Evolutionary conservation across 2,797 vertebrate genomes (phyloP), one percentile per base, ranked within the genome.

Genomic region (Mus caroli): DNA sequence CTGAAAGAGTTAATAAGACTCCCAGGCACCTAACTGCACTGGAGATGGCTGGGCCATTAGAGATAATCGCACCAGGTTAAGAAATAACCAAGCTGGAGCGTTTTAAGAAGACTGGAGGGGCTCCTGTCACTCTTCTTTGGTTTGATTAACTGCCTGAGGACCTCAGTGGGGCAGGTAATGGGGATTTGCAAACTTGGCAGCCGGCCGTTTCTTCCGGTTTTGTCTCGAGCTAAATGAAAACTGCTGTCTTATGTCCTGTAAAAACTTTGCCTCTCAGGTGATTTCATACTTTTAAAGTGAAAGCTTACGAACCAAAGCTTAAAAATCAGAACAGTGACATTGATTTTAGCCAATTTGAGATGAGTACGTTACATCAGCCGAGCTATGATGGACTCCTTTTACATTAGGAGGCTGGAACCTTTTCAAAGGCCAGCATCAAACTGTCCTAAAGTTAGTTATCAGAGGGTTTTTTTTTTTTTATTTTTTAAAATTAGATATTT

Each of bases 141-240:
- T 90, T 43, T 95, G 96, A 96, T 97, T 95, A 96, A 97, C 82
- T 40, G 94, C 96, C 90, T 50, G 87, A 94, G 97, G 85, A 78
- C 80, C 93, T 97, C 40, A 88, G 28, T 76, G 5, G 9, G 75
- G 19, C 19, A 69, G 8, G 13, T 73, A 22, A 73, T 17, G n/a
- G n/a, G 80, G 76, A 58, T 9, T 40, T 92, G 43, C 3, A 37
- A 46, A 20, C 71, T 67, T 64, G 88, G 94, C 79, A 77, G 2
- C 19, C 13, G 67, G 2, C 19, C 13, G 71, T 91, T 86, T 75
- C 34, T 94, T 83, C 64, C 11, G 4, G 52, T 91, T 82, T 80
- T 52, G 11, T 90, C 12, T 95, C 86, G 91, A 91, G 88, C 71
- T 92, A 46, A 92, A 43, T 87, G 22, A 84, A 87, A 84, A 77